These are phyloP conservation scores for Tetramorium alpestre DNA, from an alignment of 1,140 invertebrate genomes.

Conservation along the genomic window DNA sequence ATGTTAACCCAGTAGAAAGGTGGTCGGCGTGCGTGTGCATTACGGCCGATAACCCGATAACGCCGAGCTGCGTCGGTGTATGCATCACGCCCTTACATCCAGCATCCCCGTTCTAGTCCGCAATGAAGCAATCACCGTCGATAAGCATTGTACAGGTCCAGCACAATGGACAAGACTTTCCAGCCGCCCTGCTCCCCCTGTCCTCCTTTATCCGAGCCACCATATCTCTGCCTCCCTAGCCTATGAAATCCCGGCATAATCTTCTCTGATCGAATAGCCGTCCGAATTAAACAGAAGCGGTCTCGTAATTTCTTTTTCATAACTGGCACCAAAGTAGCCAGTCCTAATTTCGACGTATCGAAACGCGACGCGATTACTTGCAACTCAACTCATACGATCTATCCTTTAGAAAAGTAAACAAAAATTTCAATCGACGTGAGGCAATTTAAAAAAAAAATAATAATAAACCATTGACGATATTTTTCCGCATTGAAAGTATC, in stretches of 20 bases:
- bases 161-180: constrained; percentile 75
- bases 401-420: background rate
- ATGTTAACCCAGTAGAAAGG: constrained; percentile 67
- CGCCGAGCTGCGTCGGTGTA: constrained; percentile 55
- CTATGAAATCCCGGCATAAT: constrained; percentile 61
- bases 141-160: constrained; percentile 71
- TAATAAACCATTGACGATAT: background rate
- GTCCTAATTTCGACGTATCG: constrained; percentile 6
- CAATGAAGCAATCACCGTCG: constrained; percentile 73
- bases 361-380: background rate
- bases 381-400: background rate
- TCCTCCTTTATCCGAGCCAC: constrained; percentile 18
- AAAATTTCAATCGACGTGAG: background rate
- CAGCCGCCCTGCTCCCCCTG: constrained; percentile 27
- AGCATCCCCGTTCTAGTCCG: constrained; percentile 67
- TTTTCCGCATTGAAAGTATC: constrained; percentile 16
- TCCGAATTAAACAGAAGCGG: constrained; percentile 45
- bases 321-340: background rate
- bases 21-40: constrained; percentile 69
- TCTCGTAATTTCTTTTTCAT: constrained; percentile 40
- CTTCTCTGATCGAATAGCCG: constrained; percentile 53
- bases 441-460: background rate
- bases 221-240: constrained; percentile 54
- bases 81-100: constrained; percentile 61
- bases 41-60: constrained; percentile 69